These are phyloP conservation scores for Aleiodes leptofemur DNA, from an alignment of 2,888 invertebrate species.

Conservation along the genomic window DNA sequence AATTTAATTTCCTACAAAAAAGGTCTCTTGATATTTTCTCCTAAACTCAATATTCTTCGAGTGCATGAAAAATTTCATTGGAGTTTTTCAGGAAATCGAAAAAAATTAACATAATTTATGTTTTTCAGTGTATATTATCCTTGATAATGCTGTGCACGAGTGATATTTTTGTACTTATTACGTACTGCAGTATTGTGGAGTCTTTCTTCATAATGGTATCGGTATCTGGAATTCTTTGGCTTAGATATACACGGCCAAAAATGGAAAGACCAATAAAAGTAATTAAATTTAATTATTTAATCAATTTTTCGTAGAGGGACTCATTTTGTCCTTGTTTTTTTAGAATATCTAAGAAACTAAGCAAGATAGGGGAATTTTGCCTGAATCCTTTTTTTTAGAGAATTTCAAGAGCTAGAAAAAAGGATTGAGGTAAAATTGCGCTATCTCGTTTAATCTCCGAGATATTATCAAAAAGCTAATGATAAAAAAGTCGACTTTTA, in stretches of 20 bases:
- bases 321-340: too few species aligned
- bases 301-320: not conserved
- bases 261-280: conserved; percentile 91
- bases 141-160: conserved; percentile 89
- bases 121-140: conserved; percentile 86
- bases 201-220: conserved; percentile 93
- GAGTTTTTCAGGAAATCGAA: not conserved
- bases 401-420: too few species aligned
- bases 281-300: conserved; percentile 53
- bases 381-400: too few species aligned
- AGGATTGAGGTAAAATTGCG: too few species aligned
- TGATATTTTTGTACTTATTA: conserved; percentile 90
- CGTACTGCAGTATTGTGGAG: conserved; percentile 94
- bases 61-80: not conserved
- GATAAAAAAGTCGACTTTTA: too few species aligned
- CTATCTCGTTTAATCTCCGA: too few species aligned
- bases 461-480: too few species aligned
- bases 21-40: too few species aligned
- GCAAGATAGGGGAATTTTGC: too few species aligned
- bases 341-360: too few species aligned
- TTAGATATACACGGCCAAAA: conserved; percentile 87
- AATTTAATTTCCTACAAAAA: not conserved
- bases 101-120: not conserved
- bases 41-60: too few species aligned
- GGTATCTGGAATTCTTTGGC: conserved; percentile 89